These are phyloP conservation scores for Sylvia borin DNA, from an alignment of 2,797 vertebrate species.

Conservation along the genomic window DNA sequence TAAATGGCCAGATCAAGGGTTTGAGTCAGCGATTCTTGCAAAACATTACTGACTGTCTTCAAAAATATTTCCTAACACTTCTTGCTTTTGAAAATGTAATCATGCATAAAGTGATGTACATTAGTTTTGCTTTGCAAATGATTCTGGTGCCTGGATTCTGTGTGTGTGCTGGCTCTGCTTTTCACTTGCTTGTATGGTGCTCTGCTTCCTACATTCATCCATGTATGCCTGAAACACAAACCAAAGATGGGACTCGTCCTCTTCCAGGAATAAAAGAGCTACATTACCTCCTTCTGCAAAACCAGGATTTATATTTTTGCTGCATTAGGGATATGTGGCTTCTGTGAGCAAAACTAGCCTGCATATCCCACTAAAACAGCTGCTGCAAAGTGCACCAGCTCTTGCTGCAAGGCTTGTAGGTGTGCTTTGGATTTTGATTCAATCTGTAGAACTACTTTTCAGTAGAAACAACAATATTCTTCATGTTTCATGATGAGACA, in stretches of 20 bases:
- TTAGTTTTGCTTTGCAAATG: slow-evolving; percentile 21
- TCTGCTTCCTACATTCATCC: neutral
- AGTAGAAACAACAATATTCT: neutral
- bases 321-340: neutral
- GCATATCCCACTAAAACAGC: neutral
- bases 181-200: neutral
- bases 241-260: neutral
- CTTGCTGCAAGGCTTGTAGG: neutral
- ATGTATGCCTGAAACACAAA: neutral
- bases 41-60: slow-evolving; percentile 32
- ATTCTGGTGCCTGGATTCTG: neutral
- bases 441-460: neutral
- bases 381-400: neutral
- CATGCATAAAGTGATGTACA: neutral
- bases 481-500: neutral
- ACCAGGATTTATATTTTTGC: neutral
- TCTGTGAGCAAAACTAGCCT: neutral
- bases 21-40: slow-evolving; percentile 64
- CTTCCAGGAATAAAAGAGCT: neutral
- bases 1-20: slow-evolving; percentile 28
- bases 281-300: neutral
- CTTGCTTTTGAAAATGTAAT: slow-evolving; percentile 42
- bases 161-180: slow-evolving; percentile 2
- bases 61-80: slow-evolving; percentile 27
- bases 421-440: neutral